These are phyloP conservation scores for Charina bottae DNA, from an alignment of 2,113 vertebrate genomes.

Conservation along the genomic window DNA sequence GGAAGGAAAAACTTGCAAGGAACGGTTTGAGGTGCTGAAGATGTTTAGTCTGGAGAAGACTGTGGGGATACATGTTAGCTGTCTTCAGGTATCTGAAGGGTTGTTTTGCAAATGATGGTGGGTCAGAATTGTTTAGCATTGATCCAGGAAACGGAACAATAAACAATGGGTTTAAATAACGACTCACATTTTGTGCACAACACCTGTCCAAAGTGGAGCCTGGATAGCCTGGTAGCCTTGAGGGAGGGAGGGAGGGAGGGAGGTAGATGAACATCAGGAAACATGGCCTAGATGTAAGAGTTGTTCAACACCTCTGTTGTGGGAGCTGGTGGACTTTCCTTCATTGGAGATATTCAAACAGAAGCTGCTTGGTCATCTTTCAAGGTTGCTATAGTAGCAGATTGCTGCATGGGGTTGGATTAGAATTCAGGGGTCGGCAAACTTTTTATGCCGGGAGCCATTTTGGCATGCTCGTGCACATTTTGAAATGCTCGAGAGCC, in stretches of 20 bases:
- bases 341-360: neutral
- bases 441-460: too few relatives aligned
- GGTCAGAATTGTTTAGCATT: neutral
- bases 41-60: neutral
- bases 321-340: neutral
- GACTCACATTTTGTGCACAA: neutral
- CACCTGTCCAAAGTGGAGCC: neutral
- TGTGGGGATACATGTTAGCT: too few relatives aligned
- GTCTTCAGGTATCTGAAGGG: too few relatives aligned
- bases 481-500: too few relatives aligned
- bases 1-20: neutral
- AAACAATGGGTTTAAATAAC: neutral
- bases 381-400: neutral
- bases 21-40: neutral
- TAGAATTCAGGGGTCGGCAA: too few relatives aligned
- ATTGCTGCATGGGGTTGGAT: neutral
- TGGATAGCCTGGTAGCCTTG: neutral
- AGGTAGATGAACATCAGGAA: too few relatives aligned
- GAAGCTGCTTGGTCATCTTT: neutral
- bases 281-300: too few relatives aligned
- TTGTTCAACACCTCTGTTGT: neutral
- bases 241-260: too few relatives aligned
- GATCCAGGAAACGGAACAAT: neutral
- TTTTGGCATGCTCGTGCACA: too few relatives aligned
- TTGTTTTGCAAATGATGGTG: neutral